Evolutionary conservation across 2,113 vertebrate genomes (phyloP), one percentile per base, ranked within the genome.

Genomic region (Chionomys nivalis): DNA sequence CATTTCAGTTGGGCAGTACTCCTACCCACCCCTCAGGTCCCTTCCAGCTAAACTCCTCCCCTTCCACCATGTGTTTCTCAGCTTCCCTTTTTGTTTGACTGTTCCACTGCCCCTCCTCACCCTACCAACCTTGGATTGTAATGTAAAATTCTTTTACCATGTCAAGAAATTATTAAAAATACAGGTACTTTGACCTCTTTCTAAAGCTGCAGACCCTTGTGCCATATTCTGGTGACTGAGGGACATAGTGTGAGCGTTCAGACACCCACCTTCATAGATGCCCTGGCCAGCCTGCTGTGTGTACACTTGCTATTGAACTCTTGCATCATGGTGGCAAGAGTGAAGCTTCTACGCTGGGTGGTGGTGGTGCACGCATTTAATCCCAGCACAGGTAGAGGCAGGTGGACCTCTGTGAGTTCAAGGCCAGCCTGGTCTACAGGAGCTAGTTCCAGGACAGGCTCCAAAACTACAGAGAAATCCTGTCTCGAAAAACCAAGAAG

Each of bases 121-220:
- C 96, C 87, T 85, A 42, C 63, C 61, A 78, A 79, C 93, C 97
- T 93, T 83, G 96, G 96, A 97, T 98, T 91, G 11, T 98, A 97
- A 97, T 98, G 98, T 98, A 98, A 98, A 97, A 98, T 97, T 97
- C 98, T 98, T 98, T 98, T 98, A 98, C 97, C 97, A 94, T 98
- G 98, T 98, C 96, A 89, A 98, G 97, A 98, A 98, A 98, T 99
- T 98, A 98, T 98, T 98, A 98, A 98, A 99, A 98, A 95, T 96
- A 44, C 94, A 98, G 98, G 98, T 98, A 98, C 98, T 98, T 99
- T 98, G 96, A 98, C 97, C 98, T 98, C 98, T 98, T 98, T 98
- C 91, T 98, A 97, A 98, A 97, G 96, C 93, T 47, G 91, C 91
- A 97, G 96, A 96, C 95, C 89, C 83, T 89, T 86, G 66, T 97